These are phyloP conservation scores for Drosophila anomalipes DNA, from an alignment of 2,888 invertebrate genomes.

Conservation along the genomic window DNA sequence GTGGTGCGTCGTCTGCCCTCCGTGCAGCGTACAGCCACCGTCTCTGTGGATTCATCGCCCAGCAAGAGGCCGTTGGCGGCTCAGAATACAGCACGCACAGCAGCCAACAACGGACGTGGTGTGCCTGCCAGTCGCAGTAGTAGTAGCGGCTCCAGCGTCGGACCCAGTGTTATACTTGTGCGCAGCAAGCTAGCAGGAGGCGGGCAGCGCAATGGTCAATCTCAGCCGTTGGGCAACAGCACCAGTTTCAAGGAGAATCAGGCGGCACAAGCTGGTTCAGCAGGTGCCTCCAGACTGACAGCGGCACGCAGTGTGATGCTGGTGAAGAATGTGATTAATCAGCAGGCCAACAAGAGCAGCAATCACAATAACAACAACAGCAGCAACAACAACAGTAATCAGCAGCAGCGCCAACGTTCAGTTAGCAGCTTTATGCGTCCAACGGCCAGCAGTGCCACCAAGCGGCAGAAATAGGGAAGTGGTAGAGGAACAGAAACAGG, in stretches of 20 bases:
- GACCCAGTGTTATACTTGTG: slow-evolving; percentile 84
- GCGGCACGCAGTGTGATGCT: slow-evolving; percentile 79
- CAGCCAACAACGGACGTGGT: slow-evolving; percentile 62
- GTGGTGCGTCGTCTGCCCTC: slow-evolving; percentile 90
- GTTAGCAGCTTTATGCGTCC: slow-evolving; percentile 93
- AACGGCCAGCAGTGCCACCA: slow-evolving; percentile 93
- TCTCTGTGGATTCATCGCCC: slow-evolving; percentile 83
- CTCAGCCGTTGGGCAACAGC: slow-evolving; percentile 71
- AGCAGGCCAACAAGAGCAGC: slow-evolving; percentile 55
- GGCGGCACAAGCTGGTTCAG: slow-evolving; percentile 33
- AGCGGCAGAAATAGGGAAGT: slow-evolving; percentile 85
- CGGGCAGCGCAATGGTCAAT: slow-evolving; percentile 32
- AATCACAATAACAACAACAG: slow-evolving; percentile 16
- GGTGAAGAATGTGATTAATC: slow-evolving; percentile 80
- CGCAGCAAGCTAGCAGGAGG: slow-evolving; percentile 61
- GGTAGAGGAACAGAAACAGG: slow-evolving; percentile 1
- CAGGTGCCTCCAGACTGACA: slow-evolving; percentile 56
- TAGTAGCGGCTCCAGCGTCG: slow-evolving; percentile 88
- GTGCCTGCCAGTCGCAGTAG: slow-evolving; percentile 87
- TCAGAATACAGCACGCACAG: slow-evolving; percentile 85
- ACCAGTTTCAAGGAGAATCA: slow-evolving; percentile 86
- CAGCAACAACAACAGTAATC: slow-evolving; percentile 35
- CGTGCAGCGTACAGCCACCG: slow-evolving; percentile 76
- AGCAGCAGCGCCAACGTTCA: slow-evolving; percentile 71
- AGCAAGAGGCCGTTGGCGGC: slow-evolving; percentile 86